Base-by-base conservation (phyloP, 64 coral and sea anemone species). In the Dendrophyllia cribrosa region DNA sequence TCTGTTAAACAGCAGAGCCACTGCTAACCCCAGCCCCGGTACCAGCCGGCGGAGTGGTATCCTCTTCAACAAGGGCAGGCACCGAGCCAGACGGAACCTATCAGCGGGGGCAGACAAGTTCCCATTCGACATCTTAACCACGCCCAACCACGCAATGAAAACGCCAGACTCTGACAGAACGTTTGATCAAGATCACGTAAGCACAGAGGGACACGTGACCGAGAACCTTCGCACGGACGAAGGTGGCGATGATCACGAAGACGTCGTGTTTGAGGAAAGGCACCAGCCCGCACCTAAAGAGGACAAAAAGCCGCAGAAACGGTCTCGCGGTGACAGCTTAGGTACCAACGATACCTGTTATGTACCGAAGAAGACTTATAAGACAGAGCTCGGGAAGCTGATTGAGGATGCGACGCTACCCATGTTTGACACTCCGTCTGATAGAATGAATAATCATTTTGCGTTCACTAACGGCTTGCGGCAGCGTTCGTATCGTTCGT, bases 21-120 rank as follows among this genome's bases (percentile, higher is more conserved):
- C 88, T 9, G 91, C 97, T 21, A 99, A 99, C 62, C 97, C 97
- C n/a, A 96, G 97, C 51, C 97, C 97, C 49, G 97, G 97, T 19
- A 99, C 94, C 56, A 99, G 94, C 60, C 88, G 97, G 34, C 88
- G 94, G 26, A 99, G 97, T 80, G 97, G 97, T 3, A 99, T 99
- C 44, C 87, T 99, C 55, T 99, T 99, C 72, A 99, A 99, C 62
- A 99, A 99, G 70, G 94, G 94, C 43, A 83, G 94, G 15, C 82
- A 92, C 78, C 75, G 97, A 15, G 94, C 90, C 4, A 92, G 95
- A 56, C 83, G 94, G 50, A 99, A 95, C 66, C 66, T 95, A 23
- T 83, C 70, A 24, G 81, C 65, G 3, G 66, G 69, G 15, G 90
- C 55, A 22, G 89, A 95, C 21, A 85, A 90, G 45, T 77, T 61